Conservation (phyloP, 2,113 vertebrate species). For the Neotragus pygmaeus region DNA sequence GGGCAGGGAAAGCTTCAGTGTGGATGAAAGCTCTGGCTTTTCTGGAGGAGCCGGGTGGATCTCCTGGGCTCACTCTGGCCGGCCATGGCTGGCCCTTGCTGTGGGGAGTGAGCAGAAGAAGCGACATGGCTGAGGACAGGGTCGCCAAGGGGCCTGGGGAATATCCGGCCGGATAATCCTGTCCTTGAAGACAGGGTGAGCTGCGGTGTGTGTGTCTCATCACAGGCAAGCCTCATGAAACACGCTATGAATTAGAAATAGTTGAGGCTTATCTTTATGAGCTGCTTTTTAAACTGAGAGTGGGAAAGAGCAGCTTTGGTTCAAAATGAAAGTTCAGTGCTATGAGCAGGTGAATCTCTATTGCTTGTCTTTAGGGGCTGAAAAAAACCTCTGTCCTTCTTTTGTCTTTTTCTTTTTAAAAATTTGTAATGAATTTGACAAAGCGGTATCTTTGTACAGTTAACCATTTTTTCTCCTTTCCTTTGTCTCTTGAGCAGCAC, state of each 20-base stretch:
- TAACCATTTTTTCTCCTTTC: too few relatives aligned
- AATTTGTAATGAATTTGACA: neutral
- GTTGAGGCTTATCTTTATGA: neutral
- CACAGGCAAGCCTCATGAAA: fast-evolving
- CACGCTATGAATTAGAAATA: neutral
- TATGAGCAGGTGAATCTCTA: neutral
- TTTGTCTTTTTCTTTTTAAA: neutral
- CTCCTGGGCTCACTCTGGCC: neutral
- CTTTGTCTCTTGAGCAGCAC: neutral
- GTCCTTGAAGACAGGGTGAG: neutral
- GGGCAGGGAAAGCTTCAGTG: neutral
- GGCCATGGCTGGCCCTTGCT: fast-evolving
- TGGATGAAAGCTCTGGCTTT: neutral
- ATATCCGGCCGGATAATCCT: too few relatives aligned
- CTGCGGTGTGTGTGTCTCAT: fast-evolving
- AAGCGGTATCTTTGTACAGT: neutral
- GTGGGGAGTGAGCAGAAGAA: neutral
- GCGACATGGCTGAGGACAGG: fast-evolving
- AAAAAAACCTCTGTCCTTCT: neutral
- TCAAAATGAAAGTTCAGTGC: neutral
- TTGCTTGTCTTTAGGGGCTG: neutral
- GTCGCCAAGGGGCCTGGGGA: neutral
- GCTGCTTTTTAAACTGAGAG: neutral
- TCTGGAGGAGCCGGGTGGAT: neutral
- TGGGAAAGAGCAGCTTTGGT: neutral